These are phyloP conservation scores for Plecturocebus donacophilus DNA, from an alignment of 2,113 vertebrate genomes.

Conservation along the genomic window DNA sequence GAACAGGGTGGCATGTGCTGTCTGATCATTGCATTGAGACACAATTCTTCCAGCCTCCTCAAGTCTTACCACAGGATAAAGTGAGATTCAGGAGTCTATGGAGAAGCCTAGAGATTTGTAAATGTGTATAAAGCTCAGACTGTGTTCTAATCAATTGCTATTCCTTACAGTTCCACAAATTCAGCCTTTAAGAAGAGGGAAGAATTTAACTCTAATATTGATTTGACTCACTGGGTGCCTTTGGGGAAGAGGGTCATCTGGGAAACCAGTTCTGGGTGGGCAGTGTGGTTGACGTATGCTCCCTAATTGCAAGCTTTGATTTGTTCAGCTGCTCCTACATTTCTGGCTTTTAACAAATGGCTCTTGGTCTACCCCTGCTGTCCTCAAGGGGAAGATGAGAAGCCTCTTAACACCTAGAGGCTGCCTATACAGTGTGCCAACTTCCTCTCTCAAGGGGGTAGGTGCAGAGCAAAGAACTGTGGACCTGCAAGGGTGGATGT, in stretches of 20 bases:
- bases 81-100: neutral
- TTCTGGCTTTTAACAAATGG: constrained; percentile 45
- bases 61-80: neutral
- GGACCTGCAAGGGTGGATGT: neutral
- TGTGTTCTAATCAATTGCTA: neutral
- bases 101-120: neutral
- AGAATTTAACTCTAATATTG: constrained; percentile 37
- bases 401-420: neutral
- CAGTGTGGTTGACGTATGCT: neutral
- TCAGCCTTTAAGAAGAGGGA: constrained; percentile 32
- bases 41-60: neutral
- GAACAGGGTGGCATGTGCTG: neutral
- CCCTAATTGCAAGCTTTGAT: constrained; percentile 46
- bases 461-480: neutral
- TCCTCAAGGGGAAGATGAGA: constrained; percentile 13
- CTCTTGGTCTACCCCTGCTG: neutral
- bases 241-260: neutral
- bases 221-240: neutral
- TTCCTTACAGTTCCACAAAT: neutral
- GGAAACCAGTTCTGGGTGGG: constrained; percentile 36
- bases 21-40: neutral
- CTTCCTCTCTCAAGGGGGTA: neutral
- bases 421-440: neutral
- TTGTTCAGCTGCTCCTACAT: constrained; percentile 43
- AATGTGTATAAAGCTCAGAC: neutral